phyloP scores from a whole-genome alignment of 2,797 vertebrate species.

The Sebastes elongatus region DNA sequence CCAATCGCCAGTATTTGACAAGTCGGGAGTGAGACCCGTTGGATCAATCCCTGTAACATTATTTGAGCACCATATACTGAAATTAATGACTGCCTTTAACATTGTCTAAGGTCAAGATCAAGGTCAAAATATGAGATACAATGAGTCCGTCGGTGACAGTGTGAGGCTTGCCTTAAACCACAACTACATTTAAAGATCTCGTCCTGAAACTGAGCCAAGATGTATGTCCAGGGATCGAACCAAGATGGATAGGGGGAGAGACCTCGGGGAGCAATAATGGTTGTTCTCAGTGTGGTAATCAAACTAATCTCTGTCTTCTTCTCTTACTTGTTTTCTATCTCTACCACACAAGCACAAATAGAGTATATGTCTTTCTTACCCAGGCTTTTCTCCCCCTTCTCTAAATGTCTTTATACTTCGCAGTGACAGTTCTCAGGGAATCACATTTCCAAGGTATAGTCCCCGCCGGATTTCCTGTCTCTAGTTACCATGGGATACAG shows the following conservation, averaged over 20 bases:
- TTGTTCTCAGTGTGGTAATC: conserved; percentile 64
- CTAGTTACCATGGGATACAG: conserved; percentile 52
- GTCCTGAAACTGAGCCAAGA: conserved; percentile 55
- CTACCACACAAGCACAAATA: conserved; percentile 12
- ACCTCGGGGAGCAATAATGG: conserved; percentile 65
- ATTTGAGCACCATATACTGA: background rate
- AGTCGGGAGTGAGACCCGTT: too few relatives aligned
- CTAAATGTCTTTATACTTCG: background rate
- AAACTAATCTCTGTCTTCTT: conserved; percentile 70
- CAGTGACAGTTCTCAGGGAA: conserved; percentile 5
- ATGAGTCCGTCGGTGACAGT: background rate
- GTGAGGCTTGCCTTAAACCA: conserved; percentile 11
- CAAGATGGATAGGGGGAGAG: conserved; percentile 53
- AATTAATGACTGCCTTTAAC: conserved; percentile 20
- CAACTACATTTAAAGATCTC: conserved; percentile 45
- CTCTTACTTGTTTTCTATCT: conserved; percentile 52
- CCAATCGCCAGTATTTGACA: too few relatives aligned
- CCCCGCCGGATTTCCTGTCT: conserved; percentile 14
- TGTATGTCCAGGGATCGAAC: conserved; percentile 53
- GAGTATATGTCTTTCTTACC: conserved; percentile 20
- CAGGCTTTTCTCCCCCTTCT: background rate
- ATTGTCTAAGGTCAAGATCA: conserved; percentile 15
- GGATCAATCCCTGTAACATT: background rate
- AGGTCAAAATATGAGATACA: background rate
- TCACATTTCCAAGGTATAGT: conserved; percentile 4